A percentile compares a stretch with the other conserved stretches of the same genome.
Evolutionary conservation across 2,888 invertebrate species (phyloP).

Genomic region (Hanleya hanleyi): DNA sequence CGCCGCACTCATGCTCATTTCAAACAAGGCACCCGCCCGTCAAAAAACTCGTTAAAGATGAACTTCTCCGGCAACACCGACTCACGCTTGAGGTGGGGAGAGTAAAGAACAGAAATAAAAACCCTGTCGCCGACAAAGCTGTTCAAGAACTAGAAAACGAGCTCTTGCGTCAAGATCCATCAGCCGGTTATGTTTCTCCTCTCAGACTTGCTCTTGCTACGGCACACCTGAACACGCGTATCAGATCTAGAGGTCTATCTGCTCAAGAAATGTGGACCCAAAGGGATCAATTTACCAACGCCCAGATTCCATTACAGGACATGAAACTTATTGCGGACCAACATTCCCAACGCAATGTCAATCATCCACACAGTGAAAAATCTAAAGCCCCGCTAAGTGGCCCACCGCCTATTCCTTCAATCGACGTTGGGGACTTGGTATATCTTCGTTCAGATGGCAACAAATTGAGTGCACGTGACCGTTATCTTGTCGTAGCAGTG

Average conservation of each 20-base stretch:
- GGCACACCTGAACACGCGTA: constrained; percentile 36
- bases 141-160: constrained; percentile 46
- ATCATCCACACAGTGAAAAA: constrained; percentile 38
- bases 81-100: constrained; percentile 36
- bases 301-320: constrained; percentile 36
- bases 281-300: constrained; percentile 40
- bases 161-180: constrained; percentile 40
- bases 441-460: constrained; percentile 29
- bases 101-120: no score
- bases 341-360: constrained; percentile 23
- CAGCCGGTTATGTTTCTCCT: constrained; percentile 18
- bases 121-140: constrained; percentile 49
- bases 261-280: constrained; percentile 43
- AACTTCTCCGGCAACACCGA: constrained; percentile 1
- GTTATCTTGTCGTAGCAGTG: constrained; percentile 33
- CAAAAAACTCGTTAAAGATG: constrained; percentile 25
- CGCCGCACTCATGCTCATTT: no score
- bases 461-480: constrained; percentile 27
- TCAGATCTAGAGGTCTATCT: constrained; percentile 38
- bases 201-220: constrained; percentile 19
- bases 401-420: no score
- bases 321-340: constrained; percentile 28
- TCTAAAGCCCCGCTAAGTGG: constrained; percentile 27
- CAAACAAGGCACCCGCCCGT: constrained; percentile 41
- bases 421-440: constrained; percentile 36